phyloP scores from a whole-genome alignment of 1,140 invertebrate species.

The Mamestra configurata region DNA sequence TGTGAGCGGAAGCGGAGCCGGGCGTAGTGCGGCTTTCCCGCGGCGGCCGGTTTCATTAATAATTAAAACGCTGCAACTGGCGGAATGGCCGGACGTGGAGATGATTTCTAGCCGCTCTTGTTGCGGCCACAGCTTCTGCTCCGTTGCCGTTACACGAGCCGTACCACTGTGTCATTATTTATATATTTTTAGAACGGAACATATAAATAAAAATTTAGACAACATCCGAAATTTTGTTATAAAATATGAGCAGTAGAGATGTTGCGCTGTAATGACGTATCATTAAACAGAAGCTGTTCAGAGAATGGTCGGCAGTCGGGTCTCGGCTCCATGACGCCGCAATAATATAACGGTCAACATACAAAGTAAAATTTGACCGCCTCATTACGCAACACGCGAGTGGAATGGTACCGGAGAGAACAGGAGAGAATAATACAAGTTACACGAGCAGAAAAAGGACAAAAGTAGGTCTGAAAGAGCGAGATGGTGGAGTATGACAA shows the following conservation, averaged over 20 bases:
- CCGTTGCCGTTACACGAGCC: slow-evolving; percentile 52
- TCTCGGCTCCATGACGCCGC: slow-evolving; percentile 65
- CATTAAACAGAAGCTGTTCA: slow-evolving; percentile 68
- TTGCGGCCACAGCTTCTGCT: slow-evolving; percentile 62
- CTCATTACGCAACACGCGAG: slow-evolving; percentile 81
- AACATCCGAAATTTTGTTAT: slow-evolving; percentile 41
- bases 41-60: slow-evolving; percentile 86
- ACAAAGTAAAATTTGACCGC: slow-evolving; percentile 83
- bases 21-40: slow-evolving; percentile 86
- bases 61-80: slow-evolving; percentile 84
- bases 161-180: slow-evolving; percentile 57
- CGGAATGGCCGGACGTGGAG: slow-evolving; percentile 84
- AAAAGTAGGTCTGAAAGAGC: slow-evolving; percentile 62
- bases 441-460: slow-evolving; percentile 64
- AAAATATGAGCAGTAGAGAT: slow-evolving; percentile 41
- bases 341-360: slow-evolving; percentile 80
- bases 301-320: slow-evolving; percentile 45
- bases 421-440: slow-evolving; percentile 63
- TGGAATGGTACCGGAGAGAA: slow-evolving; percentile 69
- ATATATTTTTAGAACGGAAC: slow-evolving; percentile 43
- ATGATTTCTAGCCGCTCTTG: slow-evolving; percentile 82
- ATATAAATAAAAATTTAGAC: slow-evolving; percentile 52
- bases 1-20: slow-evolving; percentile 83
- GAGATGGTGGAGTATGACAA: slow-evolving; percentile 72
- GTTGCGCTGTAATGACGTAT: slow-evolving; percentile 60